Percentiles rank a stretch among this genome's conserved stretches.
These are phyloP conservation scores for Psylliodes chrysocephalus DNA, from an alignment of 2,888 invertebrate genomes.

Conservation along the genomic window DNA sequence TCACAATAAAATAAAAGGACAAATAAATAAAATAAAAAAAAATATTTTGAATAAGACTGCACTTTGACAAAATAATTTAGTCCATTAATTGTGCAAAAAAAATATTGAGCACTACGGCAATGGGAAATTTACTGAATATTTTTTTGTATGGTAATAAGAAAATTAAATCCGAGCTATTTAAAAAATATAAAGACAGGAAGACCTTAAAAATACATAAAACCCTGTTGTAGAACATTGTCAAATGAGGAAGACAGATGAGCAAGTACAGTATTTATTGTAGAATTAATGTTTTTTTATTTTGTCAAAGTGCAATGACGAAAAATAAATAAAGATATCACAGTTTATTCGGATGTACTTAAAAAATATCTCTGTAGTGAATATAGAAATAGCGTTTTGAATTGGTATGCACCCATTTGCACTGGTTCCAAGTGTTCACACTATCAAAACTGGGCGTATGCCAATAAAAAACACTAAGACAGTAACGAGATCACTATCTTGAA, in stretches of 20 bases:
- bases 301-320: conserved; percentile 27
- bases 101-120: no score
- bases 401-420: not conserved
- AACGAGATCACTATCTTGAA: conserved; percentile 22
- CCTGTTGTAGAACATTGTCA: no score
- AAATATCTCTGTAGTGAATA: conserved; percentile 35
- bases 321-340: conserved; percentile 38
- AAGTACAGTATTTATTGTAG: no score
- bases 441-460: not conserved
- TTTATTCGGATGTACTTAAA: conserved; percentile 33
- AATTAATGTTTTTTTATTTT: no score
- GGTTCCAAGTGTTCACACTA: not conserved
- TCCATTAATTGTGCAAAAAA: no score
- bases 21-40: conserved; percentile 2
- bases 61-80: conserved; percentile 5
- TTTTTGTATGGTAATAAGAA: no score
- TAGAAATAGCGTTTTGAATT: not conserved
- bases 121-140: no score
- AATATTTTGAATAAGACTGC: conserved; percentile 2
- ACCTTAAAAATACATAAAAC: no score
- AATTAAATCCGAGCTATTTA: no score
- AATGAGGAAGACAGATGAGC: no score
- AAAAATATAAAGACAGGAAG: no score
- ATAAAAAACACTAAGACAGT: conserved; percentile 3
- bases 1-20: not conserved